phyloP scores from a whole-genome alignment of 2,888 invertebrate genomes.

The Allacma fusca region DNA sequence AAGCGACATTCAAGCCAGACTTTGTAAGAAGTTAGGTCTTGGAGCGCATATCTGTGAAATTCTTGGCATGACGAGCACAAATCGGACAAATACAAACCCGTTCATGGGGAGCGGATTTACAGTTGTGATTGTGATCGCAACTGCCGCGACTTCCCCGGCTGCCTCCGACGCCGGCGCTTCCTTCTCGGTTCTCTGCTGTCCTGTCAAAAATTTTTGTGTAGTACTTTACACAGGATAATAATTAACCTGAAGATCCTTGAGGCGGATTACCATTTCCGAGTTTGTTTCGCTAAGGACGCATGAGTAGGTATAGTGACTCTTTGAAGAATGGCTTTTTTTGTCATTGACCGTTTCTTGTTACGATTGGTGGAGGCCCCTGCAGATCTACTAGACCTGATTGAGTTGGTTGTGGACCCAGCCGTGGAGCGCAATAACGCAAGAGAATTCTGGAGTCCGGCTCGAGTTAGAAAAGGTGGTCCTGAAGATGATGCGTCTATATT shows the following conservation, averaged over 20 bases:
- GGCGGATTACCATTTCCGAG: constrained; percentile 48
- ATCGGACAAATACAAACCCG: constrained; percentile 44
- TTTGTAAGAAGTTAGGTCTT: no score
- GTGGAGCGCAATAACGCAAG: not conserved
- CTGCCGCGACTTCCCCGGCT: not conserved
- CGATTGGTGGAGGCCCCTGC: constrained; percentile 22
- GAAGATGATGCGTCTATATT: not conserved
- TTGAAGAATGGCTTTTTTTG: constrained; percentile 54
- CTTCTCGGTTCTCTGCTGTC: constrained; percentile 42
- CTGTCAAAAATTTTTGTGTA: constrained; percentile 36
- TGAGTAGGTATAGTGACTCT: constrained; percentile 56
- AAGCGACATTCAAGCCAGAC: no score
- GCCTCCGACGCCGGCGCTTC: constrained; percentile 12
- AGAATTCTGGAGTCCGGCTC: not conserved
- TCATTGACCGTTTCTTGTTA: constrained; percentile 40
- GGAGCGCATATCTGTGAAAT: no score
- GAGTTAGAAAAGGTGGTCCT: not conserved
- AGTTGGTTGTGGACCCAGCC: not conserved
- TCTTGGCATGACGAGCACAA: constrained; percentile 55
- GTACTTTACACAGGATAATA: not conserved
- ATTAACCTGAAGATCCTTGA: not conserved
- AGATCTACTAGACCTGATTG: constrained; percentile 21
- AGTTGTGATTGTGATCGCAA: constrained; percentile 30
- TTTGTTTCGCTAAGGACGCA: constrained; percentile 50
- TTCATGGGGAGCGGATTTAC: constrained; percentile 15